Conservation (phyloP, 2,113 vertebrate species). For the Myocastor coypus region DNA sequence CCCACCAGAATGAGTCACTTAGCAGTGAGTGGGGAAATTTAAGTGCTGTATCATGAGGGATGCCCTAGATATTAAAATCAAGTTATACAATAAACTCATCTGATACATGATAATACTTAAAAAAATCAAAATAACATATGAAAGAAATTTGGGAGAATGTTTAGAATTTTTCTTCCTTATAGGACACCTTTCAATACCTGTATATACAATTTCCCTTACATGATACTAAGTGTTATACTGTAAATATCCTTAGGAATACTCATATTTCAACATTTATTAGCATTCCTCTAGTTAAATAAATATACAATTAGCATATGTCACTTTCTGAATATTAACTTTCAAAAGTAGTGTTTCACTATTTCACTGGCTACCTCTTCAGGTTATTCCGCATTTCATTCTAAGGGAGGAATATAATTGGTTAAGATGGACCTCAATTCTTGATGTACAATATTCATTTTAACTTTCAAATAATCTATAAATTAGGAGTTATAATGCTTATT, state of each 20-base stretch:
- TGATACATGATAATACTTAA: conserved; percentile 10
- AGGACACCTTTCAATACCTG: neutral
- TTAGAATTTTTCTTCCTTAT: conserved; percentile 15
- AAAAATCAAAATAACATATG: conserved; percentile 9
- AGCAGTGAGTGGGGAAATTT: neutral
- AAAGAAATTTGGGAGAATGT: conserved; percentile 19
- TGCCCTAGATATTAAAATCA: conserved; percentile 9
- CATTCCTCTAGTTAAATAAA: neutral
- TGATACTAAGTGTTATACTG: conserved; percentile 6
- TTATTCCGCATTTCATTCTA: conserved; percentile 21
- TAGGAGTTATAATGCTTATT: neutral
- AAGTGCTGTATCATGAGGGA: neutral
- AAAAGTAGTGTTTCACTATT: neutral
- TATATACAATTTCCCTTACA: conserved; percentile 1
- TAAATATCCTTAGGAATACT: conserved; percentile 7
- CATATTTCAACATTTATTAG: neutral
- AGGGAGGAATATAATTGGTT: neutral
- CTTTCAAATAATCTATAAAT: neutral
- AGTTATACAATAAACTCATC: neutral
- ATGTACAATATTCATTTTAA: neutral
- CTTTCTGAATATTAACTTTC: conserved; percentile 42
- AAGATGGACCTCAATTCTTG: conserved; percentile 28
- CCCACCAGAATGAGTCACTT: neutral
- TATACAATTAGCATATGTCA: neutral
- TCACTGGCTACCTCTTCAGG: neutral